A percentile compares a stretch with the other conserved stretches of the same genome.
Evolutionary conservation across 2,888 invertebrate species (phyloP).

Genomic region (Magallana nippona): DNA sequence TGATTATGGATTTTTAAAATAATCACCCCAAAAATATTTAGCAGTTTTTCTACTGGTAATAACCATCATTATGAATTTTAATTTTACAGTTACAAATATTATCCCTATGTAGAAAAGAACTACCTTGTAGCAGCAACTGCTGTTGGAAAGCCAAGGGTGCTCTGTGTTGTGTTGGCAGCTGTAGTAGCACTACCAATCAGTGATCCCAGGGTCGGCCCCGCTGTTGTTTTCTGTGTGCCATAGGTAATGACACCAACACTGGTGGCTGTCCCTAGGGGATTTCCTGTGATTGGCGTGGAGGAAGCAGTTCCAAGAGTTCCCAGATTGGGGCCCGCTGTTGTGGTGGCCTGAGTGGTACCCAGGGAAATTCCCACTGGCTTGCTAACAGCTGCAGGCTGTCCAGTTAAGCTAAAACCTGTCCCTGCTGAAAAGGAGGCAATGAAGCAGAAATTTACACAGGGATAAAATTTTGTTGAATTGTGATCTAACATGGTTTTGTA

Average conservation of each 20-base stretch:
- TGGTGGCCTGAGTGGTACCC: constrained; percentile 21
- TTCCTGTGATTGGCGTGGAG: constrained; percentile 31
- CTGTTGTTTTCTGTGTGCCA: not conserved
- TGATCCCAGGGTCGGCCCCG: constrained; percentile 6
- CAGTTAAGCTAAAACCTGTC: constrained; percentile 26
- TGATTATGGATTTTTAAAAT: too few relatives aligned
- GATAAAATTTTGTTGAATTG: too few relatives aligned
- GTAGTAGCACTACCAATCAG: not conserved
- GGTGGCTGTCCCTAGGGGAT: not conserved
- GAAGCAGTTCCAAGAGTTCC: constrained; percentile 44
- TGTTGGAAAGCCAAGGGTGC: not conserved
- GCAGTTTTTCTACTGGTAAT: too few relatives aligned
- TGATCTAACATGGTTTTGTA: too few relatives aligned
- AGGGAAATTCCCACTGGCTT: constrained; percentile 30
- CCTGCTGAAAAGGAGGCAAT: constrained; percentile 39
- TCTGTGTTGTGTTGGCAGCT: constrained; percentile 19
- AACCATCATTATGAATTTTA: too few relatives aligned
- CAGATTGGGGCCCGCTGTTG: constrained; percentile 43
- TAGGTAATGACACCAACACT: not conserved
- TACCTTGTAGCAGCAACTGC: not conserved
- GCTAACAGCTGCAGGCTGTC: constrained; percentile 5
- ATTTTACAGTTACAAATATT: too few relatives aligned
- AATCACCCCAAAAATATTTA: too few relatives aligned
- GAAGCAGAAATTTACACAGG: not conserved
- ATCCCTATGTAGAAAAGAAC: not conserved